Percentiles rank a stretch among this genome's conserved stretches.
Conservation (phyloP, 1,140 invertebrate species). For the Lordiphosa stackelbergi region DNA sequence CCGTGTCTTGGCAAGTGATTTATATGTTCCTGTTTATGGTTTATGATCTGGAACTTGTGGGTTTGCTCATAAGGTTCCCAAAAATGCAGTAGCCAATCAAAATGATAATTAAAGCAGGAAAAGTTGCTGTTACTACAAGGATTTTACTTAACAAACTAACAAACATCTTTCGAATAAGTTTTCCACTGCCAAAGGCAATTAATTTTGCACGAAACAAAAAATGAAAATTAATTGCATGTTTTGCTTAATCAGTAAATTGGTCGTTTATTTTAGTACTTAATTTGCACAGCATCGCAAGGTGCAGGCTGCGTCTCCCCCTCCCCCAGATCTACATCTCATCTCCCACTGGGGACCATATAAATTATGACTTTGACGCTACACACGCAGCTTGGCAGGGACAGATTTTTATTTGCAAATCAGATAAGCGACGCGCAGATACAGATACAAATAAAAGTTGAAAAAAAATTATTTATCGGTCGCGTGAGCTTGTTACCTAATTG, state of each 20-base stretch:
- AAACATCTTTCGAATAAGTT: constrained; percentile 7
- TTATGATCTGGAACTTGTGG: constrained; percentile 36
- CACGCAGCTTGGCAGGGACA: constrained; percentile 40
- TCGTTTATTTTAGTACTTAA: constrained; percentile 73
- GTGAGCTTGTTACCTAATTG: constrained; percentile 77
- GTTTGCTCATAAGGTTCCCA: too few relatives aligned
- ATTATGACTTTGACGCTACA: constrained; percentile 46
- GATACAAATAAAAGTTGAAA: constrained; percentile 3
- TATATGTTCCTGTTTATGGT: constrained; percentile 38
- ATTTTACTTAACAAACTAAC: too few relatives aligned
- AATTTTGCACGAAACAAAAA: constrained; percentile 40
- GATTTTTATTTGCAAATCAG: constrained; percentile 71
- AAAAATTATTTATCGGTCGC: constrained; percentile 70
- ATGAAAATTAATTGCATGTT: constrained; percentile 74
- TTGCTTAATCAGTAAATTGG: constrained; percentile 74
- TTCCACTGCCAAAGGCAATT: constrained; percentile 49
- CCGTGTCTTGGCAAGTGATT: constrained; percentile 45
- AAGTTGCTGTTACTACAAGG: too few relatives aligned
- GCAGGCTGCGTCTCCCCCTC: background rate
- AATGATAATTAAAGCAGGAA: background rate
- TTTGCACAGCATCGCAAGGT: constrained; percentile 49
- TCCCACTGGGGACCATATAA: constrained; percentile 39
- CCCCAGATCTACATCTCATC: background rate
- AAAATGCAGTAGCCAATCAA: constrained; percentile 38
- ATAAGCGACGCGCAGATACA: constrained; percentile 47